Conservation (phyloP, 2,797 vertebrate genomes). For the Fistularia commersonii region DNA sequence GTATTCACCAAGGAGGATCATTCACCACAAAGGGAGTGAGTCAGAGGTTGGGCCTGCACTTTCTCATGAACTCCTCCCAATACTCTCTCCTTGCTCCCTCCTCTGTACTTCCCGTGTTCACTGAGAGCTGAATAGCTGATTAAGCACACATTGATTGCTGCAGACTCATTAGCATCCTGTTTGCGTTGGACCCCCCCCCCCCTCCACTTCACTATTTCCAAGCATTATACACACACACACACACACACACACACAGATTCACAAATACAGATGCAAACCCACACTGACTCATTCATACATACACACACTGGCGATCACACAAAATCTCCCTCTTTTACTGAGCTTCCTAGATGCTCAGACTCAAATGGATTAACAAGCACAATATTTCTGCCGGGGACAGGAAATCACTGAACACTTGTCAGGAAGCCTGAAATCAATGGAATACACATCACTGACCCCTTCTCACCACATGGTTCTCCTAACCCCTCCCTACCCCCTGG, state of each 20-base stretch:
- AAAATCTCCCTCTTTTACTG: conserved; percentile 31
- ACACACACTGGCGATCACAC: neutral
- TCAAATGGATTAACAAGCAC: conserved; percentile 76
- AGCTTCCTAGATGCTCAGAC: conserved; percentile 49
- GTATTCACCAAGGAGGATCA: conserved; percentile 50
- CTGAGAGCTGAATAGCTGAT: conserved; percentile 80
- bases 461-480: conserved; percentile 16
- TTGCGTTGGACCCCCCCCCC: conserved; percentile 67
- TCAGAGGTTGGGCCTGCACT: conserved; percentile 68
- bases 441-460: conserved; percentile 66
- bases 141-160: conserved; percentile 84
- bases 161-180: conserved; percentile 83
- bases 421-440: conserved; percentile 56
- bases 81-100: conserved; percentile 37
- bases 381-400: conserved; percentile 59
- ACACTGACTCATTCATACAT: conserved; percentile 5
- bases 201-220: conserved; percentile 34
- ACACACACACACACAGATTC: conserved; percentile 8
- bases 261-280: conserved; percentile 5
- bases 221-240: conserved; percentile 16
- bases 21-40: conserved; percentile 59
- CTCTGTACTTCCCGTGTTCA: conserved; percentile 42
- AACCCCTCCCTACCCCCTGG: conserved; percentile 12
- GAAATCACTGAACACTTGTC: conserved; percentile 73
- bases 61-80: conserved; percentile 77